phyloP scores from a whole-genome alignment of 2,797 vertebrate species.

The Octomys mimax region DNA sequence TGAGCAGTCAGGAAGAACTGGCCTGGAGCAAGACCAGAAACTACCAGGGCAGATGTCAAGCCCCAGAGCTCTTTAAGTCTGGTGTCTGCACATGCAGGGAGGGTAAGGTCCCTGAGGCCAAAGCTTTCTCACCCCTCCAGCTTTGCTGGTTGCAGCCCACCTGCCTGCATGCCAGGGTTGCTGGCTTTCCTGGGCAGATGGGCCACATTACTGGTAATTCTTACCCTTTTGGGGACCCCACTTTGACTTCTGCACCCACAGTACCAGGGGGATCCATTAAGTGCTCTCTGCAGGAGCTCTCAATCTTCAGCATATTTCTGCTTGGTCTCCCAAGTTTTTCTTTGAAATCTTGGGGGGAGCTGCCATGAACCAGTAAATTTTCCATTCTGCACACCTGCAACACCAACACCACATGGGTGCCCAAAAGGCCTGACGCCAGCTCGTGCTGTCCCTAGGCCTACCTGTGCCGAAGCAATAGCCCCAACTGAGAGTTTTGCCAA shows the following conservation, averaged over 20 bases:
- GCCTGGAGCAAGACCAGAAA: background rate
- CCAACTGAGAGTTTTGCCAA: background rate
- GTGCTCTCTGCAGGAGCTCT: background rate
- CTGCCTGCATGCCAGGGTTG: background rate
- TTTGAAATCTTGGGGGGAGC: background rate
- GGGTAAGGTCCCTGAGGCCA: no score
- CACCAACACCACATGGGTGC: background rate
- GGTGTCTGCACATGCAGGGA: background rate
- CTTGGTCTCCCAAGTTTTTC: background rate
- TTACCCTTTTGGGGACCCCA: background rate
- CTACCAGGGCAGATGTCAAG: no score
- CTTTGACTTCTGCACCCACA: background rate
- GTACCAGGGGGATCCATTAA: background rate
- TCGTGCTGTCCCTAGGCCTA: background rate
- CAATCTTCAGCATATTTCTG: background rate
- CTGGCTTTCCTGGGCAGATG: background rate
- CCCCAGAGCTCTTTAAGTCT: background rate
- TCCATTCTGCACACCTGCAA: background rate
- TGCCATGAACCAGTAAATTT: background rate
- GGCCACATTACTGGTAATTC: background rate
- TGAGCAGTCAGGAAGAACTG: background rate
- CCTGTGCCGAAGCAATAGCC: no score
- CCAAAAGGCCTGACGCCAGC: background rate
- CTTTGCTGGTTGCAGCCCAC: background rate
- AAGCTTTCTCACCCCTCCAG: background rate